Conservation (phyloP, 1,140 invertebrate species). For the Drosophila albomicans region DNA sequence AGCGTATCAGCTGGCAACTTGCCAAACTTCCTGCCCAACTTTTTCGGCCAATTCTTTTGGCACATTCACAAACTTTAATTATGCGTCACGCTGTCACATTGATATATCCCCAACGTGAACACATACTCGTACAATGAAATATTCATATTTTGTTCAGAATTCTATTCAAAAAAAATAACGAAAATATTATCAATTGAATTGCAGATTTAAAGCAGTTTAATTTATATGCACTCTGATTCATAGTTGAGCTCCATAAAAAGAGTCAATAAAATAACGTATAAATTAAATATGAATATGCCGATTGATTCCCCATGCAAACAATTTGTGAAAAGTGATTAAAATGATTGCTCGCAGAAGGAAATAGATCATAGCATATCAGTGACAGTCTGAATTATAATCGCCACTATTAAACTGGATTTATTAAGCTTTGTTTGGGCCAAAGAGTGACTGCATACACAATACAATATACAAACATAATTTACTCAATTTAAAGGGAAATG, state of each 20-base stretch:
- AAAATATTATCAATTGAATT: slow-evolving; percentile 15
- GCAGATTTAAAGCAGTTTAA: slow-evolving; percentile 3
- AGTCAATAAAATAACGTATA: neutral
- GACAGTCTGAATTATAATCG: neutral
- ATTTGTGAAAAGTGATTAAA: slow-evolving; percentile 11
- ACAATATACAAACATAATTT: neutral
- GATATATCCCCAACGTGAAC: slow-evolving; percentile 10
- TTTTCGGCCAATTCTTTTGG: slow-evolving; percentile 55
- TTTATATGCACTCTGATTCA: slow-evolving; percentile 17
- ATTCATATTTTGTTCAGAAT: neutral
- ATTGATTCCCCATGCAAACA: neutral
- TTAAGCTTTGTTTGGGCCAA: neutral
- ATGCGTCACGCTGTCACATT: slow-evolving; percentile 64
- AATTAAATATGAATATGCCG: neutral
- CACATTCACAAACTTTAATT: slow-evolving; percentile 62
- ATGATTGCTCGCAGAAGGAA: neutral
- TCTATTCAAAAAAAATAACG: neutral
- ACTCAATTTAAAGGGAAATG: no score
- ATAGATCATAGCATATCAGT: neutral
- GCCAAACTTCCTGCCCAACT: slow-evolving; percentile 44
- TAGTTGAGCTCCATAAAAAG: neutral
- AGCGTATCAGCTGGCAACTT: slow-evolving; percentile 47
- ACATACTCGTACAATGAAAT: slow-evolving; percentile 11
- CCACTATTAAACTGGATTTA: neutral
- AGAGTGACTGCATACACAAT: neutral